Evolutionary conservation across 2,888 invertebrate genomes (phyloP).

Genomic region (Seira musarum): DNA sequence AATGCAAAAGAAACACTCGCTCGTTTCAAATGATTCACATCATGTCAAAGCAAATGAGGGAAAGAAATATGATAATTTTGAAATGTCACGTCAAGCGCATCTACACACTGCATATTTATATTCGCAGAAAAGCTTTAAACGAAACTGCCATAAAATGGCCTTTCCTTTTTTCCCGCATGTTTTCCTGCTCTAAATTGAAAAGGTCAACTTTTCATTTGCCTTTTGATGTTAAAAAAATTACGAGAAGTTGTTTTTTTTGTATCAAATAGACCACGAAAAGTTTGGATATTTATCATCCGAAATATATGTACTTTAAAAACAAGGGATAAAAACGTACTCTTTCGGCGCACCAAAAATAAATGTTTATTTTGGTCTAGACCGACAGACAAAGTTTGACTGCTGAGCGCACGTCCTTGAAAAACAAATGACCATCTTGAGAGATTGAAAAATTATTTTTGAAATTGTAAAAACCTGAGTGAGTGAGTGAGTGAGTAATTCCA

Average conservation of each 20-base stretch:
- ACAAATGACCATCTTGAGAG: slow-evolving; percentile 8
- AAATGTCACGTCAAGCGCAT: neutral
- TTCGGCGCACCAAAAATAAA: neutral
- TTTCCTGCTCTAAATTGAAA: neutral
- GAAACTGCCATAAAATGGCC: neutral
- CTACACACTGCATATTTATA: neutral
- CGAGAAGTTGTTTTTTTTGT: too few species aligned
- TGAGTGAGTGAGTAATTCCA: neutral
- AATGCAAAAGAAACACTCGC: too few species aligned
- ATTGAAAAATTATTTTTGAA: slow-evolving; percentile 2
- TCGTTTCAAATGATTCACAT: too few species aligned
- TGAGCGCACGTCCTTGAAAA: neutral
- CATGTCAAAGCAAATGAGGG: too few species aligned
- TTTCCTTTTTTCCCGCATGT: neutral
- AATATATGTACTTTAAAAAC: too few species aligned
- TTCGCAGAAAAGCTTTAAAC: neutral
- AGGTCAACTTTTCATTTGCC: neutral
- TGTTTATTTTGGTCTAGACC: slow-evolving; percentile 10
- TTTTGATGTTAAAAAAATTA: too few species aligned
- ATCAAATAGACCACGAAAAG: neutral
- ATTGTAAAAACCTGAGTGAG: neutral
- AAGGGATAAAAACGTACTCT: too few species aligned
- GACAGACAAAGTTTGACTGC: neutral
- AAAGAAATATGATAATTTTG: neutral
- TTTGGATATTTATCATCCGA: neutral